These are phyloP conservation scores for Oryzias melastigma DNA, from an alignment of 2,113 vertebrate species.

Conservation along the genomic window DNA sequence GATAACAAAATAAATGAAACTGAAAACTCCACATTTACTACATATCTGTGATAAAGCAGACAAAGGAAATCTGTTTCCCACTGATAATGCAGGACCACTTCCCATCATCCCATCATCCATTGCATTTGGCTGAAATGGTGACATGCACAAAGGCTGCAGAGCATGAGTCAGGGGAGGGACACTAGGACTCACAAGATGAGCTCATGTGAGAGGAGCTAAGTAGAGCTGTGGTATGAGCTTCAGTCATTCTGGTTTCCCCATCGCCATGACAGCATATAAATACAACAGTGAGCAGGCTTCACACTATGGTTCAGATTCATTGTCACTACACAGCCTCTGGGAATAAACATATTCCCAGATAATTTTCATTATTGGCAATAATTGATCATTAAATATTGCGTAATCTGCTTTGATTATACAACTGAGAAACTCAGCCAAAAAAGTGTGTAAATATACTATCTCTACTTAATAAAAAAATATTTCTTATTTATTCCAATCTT, in stretches of 20 bases:
- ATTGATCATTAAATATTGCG: too few species aligned
- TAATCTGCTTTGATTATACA: too few species aligned
- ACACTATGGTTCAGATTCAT: conserved; percentile 6
- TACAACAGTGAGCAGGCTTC: conserved; percentile 35
- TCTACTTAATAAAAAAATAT: too few species aligned
- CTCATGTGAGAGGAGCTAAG: conserved; percentile 67
- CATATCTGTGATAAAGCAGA: conserved; percentile 7
- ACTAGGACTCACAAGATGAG: conserved; percentile 64
- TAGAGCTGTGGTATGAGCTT: conserved; percentile 59
- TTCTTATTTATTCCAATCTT: too few species aligned
- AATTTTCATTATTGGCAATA: too few species aligned
- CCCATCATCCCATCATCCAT: conserved; percentile 55
- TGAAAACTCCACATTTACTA: conserved; percentile 11
- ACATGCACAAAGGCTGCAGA: conserved; percentile 49
- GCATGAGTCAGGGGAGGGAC: conserved; percentile 63
- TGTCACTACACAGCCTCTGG: conserved; percentile 11
- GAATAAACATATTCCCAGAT: not conserved
- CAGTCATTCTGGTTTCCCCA: conserved; percentile 53
- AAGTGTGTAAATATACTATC: too few species aligned
- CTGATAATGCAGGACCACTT: conserved; percentile 49
- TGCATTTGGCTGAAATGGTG: conserved; percentile 39
- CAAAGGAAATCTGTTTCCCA: conserved; percentile 45
- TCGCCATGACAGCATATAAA: conserved; percentile 73
- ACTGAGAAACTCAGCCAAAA: too few species aligned
- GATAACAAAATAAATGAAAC: too few species aligned